Evolutionary conservation across 2,797 vertebrate genomes (phyloP).

Genomic region (Sebastes minor): DNA sequence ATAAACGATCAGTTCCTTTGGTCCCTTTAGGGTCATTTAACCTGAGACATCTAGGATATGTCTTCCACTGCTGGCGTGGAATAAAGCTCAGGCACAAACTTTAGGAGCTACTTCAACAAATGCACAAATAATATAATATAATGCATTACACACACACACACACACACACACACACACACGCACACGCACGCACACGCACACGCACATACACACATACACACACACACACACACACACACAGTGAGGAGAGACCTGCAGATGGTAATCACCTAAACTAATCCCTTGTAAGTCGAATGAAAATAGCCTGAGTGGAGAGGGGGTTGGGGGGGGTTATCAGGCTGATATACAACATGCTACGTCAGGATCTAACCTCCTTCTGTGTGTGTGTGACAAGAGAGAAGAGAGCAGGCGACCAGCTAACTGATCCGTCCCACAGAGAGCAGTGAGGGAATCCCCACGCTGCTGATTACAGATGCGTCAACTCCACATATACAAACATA

Average conservation of each 20-base stretch:
- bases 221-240: neutral
- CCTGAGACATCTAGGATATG: neutral
- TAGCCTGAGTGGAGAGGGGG: constrained; percentile 49
- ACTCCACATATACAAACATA: neutral
- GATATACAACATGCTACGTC: constrained; percentile 7
- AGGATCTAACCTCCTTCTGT: neutral
- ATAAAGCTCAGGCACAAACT: neutral
- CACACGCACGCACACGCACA: neutral
- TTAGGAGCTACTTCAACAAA: neutral
- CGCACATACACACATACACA: too few species aligned
- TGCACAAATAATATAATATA: neutral
- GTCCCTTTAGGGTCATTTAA: neutral
- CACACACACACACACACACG: too few species aligned
- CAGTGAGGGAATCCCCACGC: neutral
- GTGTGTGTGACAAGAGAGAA: neutral
- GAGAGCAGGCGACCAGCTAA: neutral
- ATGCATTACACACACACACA: neutral
- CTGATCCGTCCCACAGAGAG: neutral
- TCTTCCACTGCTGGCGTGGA: neutral
- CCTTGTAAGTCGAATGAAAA: constrained; percentile 77
- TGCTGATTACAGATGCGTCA: constrained; percentile 2
- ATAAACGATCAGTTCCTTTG: neutral
- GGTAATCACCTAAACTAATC: constrained; percentile 78
- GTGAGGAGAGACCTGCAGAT: constrained; percentile 13
- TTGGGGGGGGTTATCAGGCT: constrained; percentile 27